Base-by-base conservation (phyloP, 2,888 invertebrate genomes). In the Ischnus inquisitorius region DNA sequence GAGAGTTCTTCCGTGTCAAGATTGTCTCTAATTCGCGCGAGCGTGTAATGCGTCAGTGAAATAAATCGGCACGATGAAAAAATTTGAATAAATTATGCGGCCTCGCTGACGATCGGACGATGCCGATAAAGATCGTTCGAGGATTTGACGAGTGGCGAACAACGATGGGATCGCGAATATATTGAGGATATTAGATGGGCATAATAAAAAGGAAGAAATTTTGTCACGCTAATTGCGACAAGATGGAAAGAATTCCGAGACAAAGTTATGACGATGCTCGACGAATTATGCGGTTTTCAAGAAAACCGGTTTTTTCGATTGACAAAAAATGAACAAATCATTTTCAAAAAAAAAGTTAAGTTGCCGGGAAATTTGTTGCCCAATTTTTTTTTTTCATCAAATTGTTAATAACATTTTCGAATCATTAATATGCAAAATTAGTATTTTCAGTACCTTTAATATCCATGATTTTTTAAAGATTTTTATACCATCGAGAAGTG, bases 31-130 rank as follows among this genome's bases (percentile, higher is more conserved):
- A 43, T 46, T 43, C 34, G 6, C 60, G 43, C 43, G 41, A 14
- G 22, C 72, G 60, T 72, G 72, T 72, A 28, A 60, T 5, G 46
- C 16, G 72, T 72, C 72, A 72, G 10, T n/a, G 28, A 60, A 60
- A 72, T 60, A 72, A 72, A 72, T 72, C 14, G 60, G 14, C 25
- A 10, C 60, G 41, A 60, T 28, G 2, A 25, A 46, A 34, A 28
- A 71, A 71, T 41, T 71, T 57, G 57, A 71, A 71, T 71, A 57
- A 41, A 71, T 54, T 57, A 57, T 25, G 57, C 25, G 39, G 54
- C 41, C 39, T 41, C n/a, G 25, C 57, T 19, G 54, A n/a, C n/a
- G n/a, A 71, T 71, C 41, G 12, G 39, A 41, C n/a, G 22, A 71
- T 57, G 34, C n/a, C 16, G 25, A 41, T 41, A 71, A 57, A 14